Percentiles rank a stretch among this genome's conserved stretches.
Evolutionary conservation across 37 sponge, comb jelly and placozoan species (phyloP).

Genomic region (Oscarella lobularis): DNA sequence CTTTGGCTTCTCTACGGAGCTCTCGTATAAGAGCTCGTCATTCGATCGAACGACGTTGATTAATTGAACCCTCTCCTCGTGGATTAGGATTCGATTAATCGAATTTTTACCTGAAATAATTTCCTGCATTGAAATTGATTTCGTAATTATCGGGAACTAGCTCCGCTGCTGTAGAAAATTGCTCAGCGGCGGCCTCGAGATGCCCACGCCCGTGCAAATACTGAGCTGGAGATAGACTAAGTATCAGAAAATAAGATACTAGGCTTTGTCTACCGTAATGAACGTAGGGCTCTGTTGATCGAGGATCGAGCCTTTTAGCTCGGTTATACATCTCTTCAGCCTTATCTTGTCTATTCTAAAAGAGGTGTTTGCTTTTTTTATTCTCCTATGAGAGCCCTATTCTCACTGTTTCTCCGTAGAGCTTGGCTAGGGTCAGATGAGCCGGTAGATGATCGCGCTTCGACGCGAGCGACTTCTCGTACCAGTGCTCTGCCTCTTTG

Average conservation of each 20-base stretch:
- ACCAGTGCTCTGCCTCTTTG: not conserved
- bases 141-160: not conserved
- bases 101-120: not conserved
- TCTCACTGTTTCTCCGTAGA: not conserved
- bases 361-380: no score
- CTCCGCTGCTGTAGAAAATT: not conserved
- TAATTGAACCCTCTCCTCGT: no score
- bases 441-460: slow-evolving; percentile 4
- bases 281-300: not conserved
- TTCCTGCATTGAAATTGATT: not conserved
- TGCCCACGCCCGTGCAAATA: not conserved
- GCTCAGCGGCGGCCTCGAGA: not conserved
- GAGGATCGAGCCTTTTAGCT: no score
- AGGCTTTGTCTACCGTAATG: no score
- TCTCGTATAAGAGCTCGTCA: no score
- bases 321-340: no score
- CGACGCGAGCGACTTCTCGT: not conserved
- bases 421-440: not conserved
- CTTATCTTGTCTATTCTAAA: no score
- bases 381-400: not conserved
- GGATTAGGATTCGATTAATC: no score
- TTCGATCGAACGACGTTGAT: no score
- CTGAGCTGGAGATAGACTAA: not conserved
- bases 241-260: no score
- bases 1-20: slow-evolving; percentile 8